These are phyloP conservation scores for Parnassius glacialis DNA, from an alignment of 2,888 invertebrate species.

Conservation along the genomic window DNA sequence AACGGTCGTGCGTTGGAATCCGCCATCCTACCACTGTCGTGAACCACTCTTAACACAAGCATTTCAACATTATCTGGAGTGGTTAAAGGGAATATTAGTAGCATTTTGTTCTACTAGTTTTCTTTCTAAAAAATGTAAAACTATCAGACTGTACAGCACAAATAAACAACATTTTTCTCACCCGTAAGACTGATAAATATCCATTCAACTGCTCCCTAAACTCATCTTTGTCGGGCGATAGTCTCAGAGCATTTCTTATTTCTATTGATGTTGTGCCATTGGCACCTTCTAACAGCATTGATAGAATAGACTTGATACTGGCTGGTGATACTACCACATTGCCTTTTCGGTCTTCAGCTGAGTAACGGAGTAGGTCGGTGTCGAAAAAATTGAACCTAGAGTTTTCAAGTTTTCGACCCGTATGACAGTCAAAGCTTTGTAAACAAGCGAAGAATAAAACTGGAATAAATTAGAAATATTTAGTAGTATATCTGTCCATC, in stretches of 20 bases:
- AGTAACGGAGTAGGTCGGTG: constrained; percentile 74
- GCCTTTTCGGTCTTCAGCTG: constrained; percentile 57
- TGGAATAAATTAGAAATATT: constrained; percentile 35
- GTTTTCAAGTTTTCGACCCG: constrained; percentile 34
- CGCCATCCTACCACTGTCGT: no score
- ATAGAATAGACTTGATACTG: constrained; percentile 83
- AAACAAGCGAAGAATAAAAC: constrained; percentile 42
- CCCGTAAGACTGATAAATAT: constrained; percentile 54
- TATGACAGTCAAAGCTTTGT: constrained; percentile 43
- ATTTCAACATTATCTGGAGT: no score
- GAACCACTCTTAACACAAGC: no score
- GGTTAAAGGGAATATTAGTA: no score
- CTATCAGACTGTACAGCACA: not conserved
- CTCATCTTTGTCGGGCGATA: constrained; percentile 63
- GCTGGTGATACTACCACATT: constrained; percentile 85
- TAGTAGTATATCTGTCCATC: not conserved
- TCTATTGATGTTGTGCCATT: constrained; percentile 79
- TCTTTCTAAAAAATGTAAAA: no score
- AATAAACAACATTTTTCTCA: constrained; percentile 34
- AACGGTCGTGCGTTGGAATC: no score
- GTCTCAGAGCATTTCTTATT: constrained; percentile 78
- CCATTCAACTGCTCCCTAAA: constrained; percentile 56
- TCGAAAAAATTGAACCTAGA: constrained; percentile 79
- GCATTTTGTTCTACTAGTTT: no score
- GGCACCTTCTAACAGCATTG: constrained; percentile 83